Base-by-base conservation (phyloP, 2,797 vertebrate species). In the Muraenolepis orangiensis region DNA sequence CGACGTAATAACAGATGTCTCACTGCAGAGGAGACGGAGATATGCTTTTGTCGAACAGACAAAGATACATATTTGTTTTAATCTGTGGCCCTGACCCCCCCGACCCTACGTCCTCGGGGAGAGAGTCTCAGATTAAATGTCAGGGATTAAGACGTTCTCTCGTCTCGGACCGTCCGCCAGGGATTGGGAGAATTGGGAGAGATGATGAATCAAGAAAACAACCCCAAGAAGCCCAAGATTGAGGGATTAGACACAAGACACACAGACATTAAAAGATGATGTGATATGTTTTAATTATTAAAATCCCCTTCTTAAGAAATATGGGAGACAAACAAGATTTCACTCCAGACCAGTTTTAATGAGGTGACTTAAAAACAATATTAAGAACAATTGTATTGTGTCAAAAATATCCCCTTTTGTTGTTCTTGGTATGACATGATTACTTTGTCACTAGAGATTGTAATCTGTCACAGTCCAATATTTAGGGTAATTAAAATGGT, bases 241-340 rank as follows among this genome's bases (percentile, higher is more conserved):
- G 57, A 74, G 86, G 90, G 93, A 96, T 96, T 95, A 96, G 87
- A 93, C 89, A 92, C 92, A 93, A 93, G 91, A 91, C 91, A 87
- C 89, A 82, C 87, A 89, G 85, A 88, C 91, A 93, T 92, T 86
- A 91, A 94, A 94, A 85, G 84, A 88, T 89, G 89, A 90, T 80
- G 86, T 85, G 87, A 88, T 91, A 83, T 91, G 40, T 89, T 83
- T 88, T 88, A 86, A 90, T 91, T 87, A 89, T 88, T 86, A 71
- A 80, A 71, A 72, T 72, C 76, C 72, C 89, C 85, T 84, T 85
- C 85, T 79, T 78, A 79, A 75, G 66, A 67, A 80, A 77, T 66
- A 78, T 28, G 42, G 18, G 51, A 86, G 71, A 81, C 82, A 86
- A 82, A 85, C 38, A 75, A 72, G 32, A 80, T 82, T 84, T 86